Base-by-base conservation (phyloP, 2,888 invertebrate species). In the Drosophila merina region DNA sequence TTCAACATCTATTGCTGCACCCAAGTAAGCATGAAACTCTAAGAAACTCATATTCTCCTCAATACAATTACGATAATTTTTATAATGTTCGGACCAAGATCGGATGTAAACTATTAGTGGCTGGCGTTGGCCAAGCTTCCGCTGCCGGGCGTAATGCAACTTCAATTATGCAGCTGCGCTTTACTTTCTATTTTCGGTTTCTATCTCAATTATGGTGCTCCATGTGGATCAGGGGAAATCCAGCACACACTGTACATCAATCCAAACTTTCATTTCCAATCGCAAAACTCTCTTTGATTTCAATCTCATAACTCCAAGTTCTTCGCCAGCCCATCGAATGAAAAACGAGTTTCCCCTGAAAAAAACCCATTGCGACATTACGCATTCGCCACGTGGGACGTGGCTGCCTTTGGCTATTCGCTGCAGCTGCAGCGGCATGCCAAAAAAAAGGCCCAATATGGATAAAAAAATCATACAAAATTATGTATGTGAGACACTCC, bases 241-340 rank as follows among this genome's bases (percentile, higher is more conserved):
- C 2, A 51, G 42, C 44, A 31, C n/a, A 40, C 14, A 51, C 50
- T 54, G 20, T 42, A 72, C 51, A 10, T 20, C 20, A 20, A 28
- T 28, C 28, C 5, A n/a, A 88, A 88, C 88, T 88, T 88, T 88
- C 88, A 76, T 89, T 88, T 88, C 83, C 82, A 88, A 85, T 85
- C 74, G 72, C 72, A 64, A 77, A 75, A 63, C 55, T 62, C 57
- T 58, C 44, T 64, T 67, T 67, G 58, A 59, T 72, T 72, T 55
- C 57, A 12, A 54, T 59, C 62, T 69, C 50, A 44, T 36, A 47
- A 40, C 26, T 57, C 26, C 48, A 40, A 10, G 79, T 86, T 82
- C 85, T 82, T 59, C 74, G 60, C 36, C 10, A 51, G 63, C 62
- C 59, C 51, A 47, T 49, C 36, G 12, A 42, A 36, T 36, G 55